phyloP scores from a whole-genome alignment of 2,113 vertebrate species.

The Eolophus roseicapilla region DNA sequence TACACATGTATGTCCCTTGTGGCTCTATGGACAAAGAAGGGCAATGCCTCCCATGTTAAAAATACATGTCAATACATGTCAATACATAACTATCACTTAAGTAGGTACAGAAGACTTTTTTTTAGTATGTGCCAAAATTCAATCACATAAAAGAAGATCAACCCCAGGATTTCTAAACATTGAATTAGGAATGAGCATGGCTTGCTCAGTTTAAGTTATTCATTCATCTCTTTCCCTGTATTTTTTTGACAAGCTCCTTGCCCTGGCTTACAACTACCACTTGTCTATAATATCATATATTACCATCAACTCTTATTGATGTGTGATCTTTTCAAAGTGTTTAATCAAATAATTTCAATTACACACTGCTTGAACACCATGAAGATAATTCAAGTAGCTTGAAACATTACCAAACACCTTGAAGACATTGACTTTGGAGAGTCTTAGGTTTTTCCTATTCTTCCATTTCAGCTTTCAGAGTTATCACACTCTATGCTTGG shows the following conservation, averaged over 20 bases:
- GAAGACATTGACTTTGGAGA: neutral
- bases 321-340: neutral
- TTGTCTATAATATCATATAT: neutral
- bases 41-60: neutral
- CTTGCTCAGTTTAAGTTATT: neutral
- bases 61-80: neutral
- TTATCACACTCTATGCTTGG: neutral
- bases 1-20: neutral
- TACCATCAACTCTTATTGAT: neutral
- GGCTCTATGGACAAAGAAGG: neutral
- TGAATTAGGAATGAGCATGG: neutral
- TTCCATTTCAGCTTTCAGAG: neutral
- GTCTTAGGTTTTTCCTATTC: neutral
- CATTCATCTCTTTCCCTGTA: neutral
- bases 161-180: neutral
- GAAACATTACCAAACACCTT: neutral
- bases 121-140: neutral
- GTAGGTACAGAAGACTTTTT: neutral
- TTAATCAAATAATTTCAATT: neutral
- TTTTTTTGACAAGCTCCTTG: neutral
- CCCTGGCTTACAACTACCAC: neutral
- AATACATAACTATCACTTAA: neutral
- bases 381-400: neutral
- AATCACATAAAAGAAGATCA: neutral
- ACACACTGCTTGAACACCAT: neutral